These are phyloP conservation scores for Cydia splendana DNA, from an alignment of 1,140 invertebrate species.

Conservation along the genomic window DNA sequence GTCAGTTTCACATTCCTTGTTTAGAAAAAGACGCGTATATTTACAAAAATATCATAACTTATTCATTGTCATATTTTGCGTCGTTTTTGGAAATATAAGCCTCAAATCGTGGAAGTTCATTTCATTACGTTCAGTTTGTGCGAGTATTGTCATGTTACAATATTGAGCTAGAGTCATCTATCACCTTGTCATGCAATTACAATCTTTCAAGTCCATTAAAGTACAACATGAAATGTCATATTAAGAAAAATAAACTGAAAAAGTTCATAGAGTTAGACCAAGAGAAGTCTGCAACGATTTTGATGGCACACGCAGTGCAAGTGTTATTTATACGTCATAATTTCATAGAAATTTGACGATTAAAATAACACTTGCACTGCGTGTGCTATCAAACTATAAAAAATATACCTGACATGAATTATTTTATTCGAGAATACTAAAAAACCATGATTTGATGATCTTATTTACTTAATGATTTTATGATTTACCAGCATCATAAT, in stretches of 20 bases:
- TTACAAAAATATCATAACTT: background rate
- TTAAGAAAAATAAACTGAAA: background rate
- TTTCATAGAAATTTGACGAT: too few relatives aligned
- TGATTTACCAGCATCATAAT: slow-evolving; percentile 19
- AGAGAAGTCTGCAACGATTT: too few relatives aligned
- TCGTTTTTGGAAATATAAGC: slow-evolving; percentile 10
- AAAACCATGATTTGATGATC: background rate
- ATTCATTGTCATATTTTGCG: background rate
- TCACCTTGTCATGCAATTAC: background rate
- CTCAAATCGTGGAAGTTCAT: background rate
- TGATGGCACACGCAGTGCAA: too few relatives aligned
- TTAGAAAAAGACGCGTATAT: background rate
- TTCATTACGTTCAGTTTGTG: slow-evolving; percentile 9
- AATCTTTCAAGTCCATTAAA: background rate
- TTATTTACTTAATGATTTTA: background rate
- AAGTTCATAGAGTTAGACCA: too few relatives aligned
- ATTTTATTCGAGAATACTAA: slow-evolving; percentile 7
- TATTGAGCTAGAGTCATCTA: background rate
- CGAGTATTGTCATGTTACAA: slow-evolving; percentile 19
- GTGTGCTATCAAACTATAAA: background rate
- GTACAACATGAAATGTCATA: background rate
- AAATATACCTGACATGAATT: background rate
- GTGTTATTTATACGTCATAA: too few relatives aligned
- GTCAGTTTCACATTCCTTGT: background rate
- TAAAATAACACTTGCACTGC: too few relatives aligned